These are phyloP conservation scores for Hiodon tergisus DNA, from an alignment of 2,113 vertebrate species.

Conservation along the genomic window DNA sequence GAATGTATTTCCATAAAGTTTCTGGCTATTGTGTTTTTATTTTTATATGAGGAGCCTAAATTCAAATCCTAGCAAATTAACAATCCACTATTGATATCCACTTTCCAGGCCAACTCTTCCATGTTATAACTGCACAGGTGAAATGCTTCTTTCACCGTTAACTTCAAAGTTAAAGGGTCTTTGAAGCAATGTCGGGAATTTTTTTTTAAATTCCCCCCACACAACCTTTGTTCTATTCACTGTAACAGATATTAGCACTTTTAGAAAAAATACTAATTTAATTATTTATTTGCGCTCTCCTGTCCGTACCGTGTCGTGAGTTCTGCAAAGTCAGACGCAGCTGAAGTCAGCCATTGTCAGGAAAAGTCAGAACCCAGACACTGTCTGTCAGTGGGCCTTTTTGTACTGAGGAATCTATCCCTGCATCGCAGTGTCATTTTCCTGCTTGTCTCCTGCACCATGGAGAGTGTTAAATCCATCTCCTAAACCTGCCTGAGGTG, in stretches of 20 bases:
- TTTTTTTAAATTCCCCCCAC: background rate
- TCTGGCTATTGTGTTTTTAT: no score
- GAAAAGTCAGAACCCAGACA: background rate
- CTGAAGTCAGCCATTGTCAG: background rate
- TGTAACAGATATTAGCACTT: slow-evolving; percentile 6
- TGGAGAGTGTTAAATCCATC: no score
- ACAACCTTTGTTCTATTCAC: slow-evolving; percentile 25
- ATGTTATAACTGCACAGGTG: slow-evolving; percentile 40
- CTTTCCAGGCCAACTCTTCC: slow-evolving; percentile 32
- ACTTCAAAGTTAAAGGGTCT: slow-evolving; percentile 37
- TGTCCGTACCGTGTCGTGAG: slow-evolving; percentile 22
- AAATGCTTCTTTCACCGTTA: slow-evolving; percentile 24
- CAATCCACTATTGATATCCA: slow-evolving; percentile 1
- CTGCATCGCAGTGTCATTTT: no score
- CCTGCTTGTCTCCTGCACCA: no score
- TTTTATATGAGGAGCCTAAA: slow-evolving; percentile 34
- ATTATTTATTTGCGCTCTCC: slow-evolving; percentile 25
- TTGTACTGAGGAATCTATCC: background rate
- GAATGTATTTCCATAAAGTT: background rate
- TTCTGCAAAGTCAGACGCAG: background rate
- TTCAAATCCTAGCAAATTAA: slow-evolving; percentile 24
- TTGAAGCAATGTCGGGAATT: background rate
- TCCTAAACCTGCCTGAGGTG: no score
- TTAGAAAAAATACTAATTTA: background rate
- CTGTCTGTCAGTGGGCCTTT: background rate